Evolutionary conservation across 2,888 invertebrate species (phyloP), one percentile per base, ranked within the genome.

Genomic region (Gortyna flavago): DNA sequence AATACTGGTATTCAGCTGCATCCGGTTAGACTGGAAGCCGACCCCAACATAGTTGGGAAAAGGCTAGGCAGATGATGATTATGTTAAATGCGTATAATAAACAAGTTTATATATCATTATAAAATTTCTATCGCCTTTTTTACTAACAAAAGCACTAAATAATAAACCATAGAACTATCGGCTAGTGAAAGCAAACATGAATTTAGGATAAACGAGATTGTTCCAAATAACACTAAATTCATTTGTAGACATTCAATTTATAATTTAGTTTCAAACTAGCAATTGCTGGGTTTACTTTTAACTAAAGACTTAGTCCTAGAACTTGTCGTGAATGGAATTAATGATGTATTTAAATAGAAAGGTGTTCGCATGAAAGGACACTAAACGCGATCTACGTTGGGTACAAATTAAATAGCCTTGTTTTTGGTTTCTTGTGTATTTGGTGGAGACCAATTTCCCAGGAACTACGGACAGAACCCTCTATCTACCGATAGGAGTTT

Each of bases 301-400:
- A 35, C 72, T 65, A 84, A 81, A 73, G 66, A 72, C 67, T 84
- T n/a, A 82, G 84, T n/a, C n/a, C n/a, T 81, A 84, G 51, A 64
- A 57, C 75, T 79, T 71, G 74, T 75, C 72, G 67, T 74, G 75
- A 87, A 84, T 79, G 78, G 65, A 81, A n/a, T n/a, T n/a, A 81
- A 84, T 83, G 88, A 87, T 87, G 83, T 80, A 85, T 85, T 80
- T 86, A 78, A 78, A 84, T 86, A 67, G 80, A 88, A 88, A 87
- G 88, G 88, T 85, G 79, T 83, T 81, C 41, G 66, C 64, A 80
- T 66, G 81, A 81, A 84, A 88, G 82, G 85, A 86, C 76, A 81
- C 75, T 61, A 73, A 84, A 79, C 32, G 35, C 62, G 59, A 77
- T 67, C 5, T 35, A 41, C 2, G 35, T 11, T 38, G 16, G n/a